Evolutionary conservation across 2,113 vertebrate genomes (phyloP).

Genomic region (Ciconia boyciana): DNA sequence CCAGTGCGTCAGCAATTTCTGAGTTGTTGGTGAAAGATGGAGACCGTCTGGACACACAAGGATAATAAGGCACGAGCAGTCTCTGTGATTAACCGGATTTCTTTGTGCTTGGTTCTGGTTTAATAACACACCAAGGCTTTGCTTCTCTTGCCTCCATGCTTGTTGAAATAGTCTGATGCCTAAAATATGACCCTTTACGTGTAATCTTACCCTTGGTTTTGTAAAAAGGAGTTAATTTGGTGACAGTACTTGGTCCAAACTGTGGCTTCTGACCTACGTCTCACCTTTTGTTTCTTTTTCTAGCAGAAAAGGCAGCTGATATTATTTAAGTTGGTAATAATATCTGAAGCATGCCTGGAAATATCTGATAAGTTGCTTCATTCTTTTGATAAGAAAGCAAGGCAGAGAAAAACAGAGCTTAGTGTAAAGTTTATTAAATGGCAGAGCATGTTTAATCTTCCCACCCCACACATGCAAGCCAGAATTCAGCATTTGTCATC

Average conservation of each 20-base stretch:
- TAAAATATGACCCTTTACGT: not conserved
- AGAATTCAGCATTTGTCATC: slow-evolving; percentile 28
- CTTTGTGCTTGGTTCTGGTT: not conserved
- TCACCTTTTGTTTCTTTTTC: not conserved
- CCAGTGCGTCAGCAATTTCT: not conserved
- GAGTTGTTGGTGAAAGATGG: not conserved
- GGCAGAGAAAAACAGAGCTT: not conserved
- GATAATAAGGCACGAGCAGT: not conserved
- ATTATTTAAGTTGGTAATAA: not conserved
- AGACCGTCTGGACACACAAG: not conserved
- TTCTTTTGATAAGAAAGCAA: slow-evolving; percentile 9
- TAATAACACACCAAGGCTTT: not conserved
- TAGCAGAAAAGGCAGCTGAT: not conserved
- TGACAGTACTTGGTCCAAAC: not conserved
- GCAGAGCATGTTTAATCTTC: slow-evolving; percentile 1
- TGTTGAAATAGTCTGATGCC: not conserved
- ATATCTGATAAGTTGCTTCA: slow-evolving; percentile 27
- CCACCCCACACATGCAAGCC: not conserved
- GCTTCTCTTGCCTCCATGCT: not conserved
- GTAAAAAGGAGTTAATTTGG: not conserved
- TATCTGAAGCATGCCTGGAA: slow-evolving; percentile 33
- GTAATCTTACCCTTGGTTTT: not conserved
- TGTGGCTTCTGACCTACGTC: not conserved
- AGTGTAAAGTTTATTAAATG: slow-evolving; percentile 29
- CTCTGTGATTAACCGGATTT: not conserved